These are phyloP conservation scores for Xestoiulus laeticollis DNA, from an alignment of 2,888 invertebrate species.

Conservation along the genomic window DNA sequence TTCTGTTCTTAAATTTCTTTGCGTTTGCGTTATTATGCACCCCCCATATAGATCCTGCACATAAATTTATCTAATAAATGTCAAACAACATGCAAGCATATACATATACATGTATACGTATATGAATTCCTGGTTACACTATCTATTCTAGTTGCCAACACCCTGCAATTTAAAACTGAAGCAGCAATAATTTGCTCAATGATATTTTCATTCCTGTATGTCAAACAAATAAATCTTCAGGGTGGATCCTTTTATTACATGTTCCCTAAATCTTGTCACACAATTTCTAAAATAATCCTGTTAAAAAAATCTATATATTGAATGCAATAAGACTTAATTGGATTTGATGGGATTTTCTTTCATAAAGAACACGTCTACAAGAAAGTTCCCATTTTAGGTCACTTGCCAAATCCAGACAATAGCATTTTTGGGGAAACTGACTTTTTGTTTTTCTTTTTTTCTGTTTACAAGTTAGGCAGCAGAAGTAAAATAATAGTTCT, in stretches of 20 bases:
- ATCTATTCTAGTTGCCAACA: neutral
- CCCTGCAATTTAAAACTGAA: neutral
- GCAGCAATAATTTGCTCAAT: neutral
- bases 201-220: neutral
- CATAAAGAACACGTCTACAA: neutral
- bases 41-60: neutral
- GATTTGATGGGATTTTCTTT: neutral
- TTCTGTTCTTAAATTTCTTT: too few species aligned
- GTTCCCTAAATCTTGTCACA: neutral
- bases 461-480: neutral
- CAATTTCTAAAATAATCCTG: neutral
- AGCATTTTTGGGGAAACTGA: slow-evolving; percentile 23
- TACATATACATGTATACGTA: neutral
- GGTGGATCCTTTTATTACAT: neutral
- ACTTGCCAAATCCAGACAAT: neutral
- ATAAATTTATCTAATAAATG: neutral
- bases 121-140: neutral
- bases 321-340: neutral
- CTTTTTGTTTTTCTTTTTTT: neutral
- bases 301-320: slow-evolving; percentile 23
- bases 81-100: neutral
- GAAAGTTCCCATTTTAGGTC: neutral
- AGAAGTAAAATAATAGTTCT: slow-evolving; percentile 5
- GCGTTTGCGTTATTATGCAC: too few species aligned
- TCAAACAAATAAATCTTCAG: neutral